These are phyloP conservation scores for Terrapene triunguis DNA, from an alignment of 2,113 vertebrate species.

Conservation along the genomic window DNA sequence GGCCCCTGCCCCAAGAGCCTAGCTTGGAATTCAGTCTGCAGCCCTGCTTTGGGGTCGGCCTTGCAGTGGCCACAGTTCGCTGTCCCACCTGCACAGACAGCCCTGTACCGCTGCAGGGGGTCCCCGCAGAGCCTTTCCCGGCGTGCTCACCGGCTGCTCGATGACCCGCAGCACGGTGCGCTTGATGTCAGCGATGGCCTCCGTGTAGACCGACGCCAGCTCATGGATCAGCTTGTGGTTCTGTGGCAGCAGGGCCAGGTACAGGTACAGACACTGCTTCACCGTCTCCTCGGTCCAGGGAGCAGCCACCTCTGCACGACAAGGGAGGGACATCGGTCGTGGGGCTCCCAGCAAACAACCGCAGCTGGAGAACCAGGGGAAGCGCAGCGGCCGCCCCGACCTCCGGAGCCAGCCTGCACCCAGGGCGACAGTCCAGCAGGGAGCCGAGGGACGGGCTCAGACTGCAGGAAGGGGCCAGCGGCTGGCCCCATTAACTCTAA, in stretches of 20 bases:
- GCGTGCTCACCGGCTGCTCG: constrained; percentile 89
- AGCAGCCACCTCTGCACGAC: constrained; percentile 89
- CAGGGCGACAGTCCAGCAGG: not conserved
- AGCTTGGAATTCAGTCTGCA: not conserved
- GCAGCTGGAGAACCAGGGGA: not conserved
- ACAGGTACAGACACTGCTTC: constrained; percentile 95
- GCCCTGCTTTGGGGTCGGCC: too few relatives aligned
- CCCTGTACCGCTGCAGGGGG: too few relatives aligned
- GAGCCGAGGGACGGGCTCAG: too few relatives aligned
- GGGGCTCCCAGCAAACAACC: too few relatives aligned
- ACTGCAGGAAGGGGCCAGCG: too few relatives aligned
- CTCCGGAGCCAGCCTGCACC: not conserved
- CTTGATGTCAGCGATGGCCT: constrained; percentile 97
- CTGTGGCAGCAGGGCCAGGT: constrained; percentile 92
- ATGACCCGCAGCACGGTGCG: constrained; percentile 93
- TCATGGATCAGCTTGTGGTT: constrained; percentile 96
- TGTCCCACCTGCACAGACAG: too few relatives aligned
- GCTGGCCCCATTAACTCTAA: not conserved
- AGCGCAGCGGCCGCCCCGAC: fast-evolving
- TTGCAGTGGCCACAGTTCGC: too few relatives aligned
- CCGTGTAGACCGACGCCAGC: constrained; percentile 92
- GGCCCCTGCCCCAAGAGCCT: not conserved
- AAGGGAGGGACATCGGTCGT: not conserved
- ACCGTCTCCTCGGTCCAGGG: constrained; percentile 96
- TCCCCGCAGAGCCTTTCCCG: not conserved